Evolutionary conservation across 2,888 invertebrate species (phyloP), one percentile per base, ranked within the genome.

Genomic region (Agrotis puta): DNA sequence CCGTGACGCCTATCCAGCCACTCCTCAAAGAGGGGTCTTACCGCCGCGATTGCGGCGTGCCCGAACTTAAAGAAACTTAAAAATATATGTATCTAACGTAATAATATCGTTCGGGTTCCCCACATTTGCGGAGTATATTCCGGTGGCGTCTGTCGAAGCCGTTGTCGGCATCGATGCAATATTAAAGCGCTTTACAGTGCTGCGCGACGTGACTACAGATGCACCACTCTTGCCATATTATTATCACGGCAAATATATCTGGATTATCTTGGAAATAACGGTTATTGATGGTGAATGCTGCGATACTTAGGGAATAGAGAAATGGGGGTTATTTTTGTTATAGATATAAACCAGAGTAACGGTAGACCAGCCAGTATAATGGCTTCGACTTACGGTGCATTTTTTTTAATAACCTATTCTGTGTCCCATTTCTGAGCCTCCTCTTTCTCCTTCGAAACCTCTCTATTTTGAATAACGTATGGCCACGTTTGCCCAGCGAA

Each of bases 141-240:
- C 22, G 50, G 82, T 67, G 70, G 69, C 82, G 72, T 78, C 43
- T 47, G 69, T 77, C 79, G 68, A 61, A 67, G 72, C 74, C 61
- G 64, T 59, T 74, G 69, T 67, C 66, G 67, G 70, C 74, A 66
- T 69, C 68, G 76, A 82, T 83, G 79, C 82, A 83, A 82, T 83
- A 83, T 79, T 83, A 79, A 83, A 82, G 70, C 70, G 74, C 77
- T 79, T 83, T 84, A 70, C 83, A 79, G 70, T 43, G 50, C 43
- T 39, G 65, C 81, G 69, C 48, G 62, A 82, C 74, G 79, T 79
- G 83, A 77, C 82, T 68, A 18, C 57, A 64, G 24, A 70, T 33
- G 54, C 67, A 69, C 61, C 56, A 64, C 65, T 72, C 58, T 68
- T 74, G 61, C 64, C 61, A 71, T 73, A 75, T 69, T 81, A 72